phyloP scores from a whole-genome alignment of 2,888 invertebrate genomes.

The Campoplex capitator region DNA sequence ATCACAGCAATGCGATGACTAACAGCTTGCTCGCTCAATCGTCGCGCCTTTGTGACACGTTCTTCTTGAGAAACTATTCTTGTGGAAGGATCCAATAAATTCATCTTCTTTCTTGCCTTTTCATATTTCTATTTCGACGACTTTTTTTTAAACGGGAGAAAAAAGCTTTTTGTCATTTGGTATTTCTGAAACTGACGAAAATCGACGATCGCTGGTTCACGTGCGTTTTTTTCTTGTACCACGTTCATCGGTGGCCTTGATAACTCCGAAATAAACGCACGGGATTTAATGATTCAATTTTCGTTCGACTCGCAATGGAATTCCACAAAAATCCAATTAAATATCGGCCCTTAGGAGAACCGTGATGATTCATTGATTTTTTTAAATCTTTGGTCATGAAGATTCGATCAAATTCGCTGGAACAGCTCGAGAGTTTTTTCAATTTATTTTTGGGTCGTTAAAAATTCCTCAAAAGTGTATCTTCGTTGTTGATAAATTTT shows the following conservation, averaged over 20 bases:
- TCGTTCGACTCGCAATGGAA: background rate
- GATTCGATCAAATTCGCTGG: background rate
- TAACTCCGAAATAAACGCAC: background rate
- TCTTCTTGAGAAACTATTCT: constrained; percentile 21
- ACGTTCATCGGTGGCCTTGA: background rate
- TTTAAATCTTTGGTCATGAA: background rate
- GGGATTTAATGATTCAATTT: background rate
- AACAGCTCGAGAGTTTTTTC: background rate
- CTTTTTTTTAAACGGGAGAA: background rate
- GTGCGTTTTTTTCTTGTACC: background rate
- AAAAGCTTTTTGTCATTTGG: background rate
- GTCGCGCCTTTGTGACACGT: constrained; percentile 39
- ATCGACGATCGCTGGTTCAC: background rate
- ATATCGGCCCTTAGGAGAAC: background rate
- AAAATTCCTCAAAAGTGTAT: background rate
- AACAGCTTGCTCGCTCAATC: constrained; percentile 72
- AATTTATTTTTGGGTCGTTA: background rate
- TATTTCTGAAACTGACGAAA: background rate
- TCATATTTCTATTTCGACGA: background rate
- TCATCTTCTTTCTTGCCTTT: background rate
- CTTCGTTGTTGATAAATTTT: background rate
- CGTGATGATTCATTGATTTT: background rate
- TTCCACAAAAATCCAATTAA: background rate
- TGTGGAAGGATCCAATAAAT: background rate
- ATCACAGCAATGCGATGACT: constrained; percentile 69